These are phyloP conservation scores for Acrobasis consociella DNA, from an alignment of 2,888 invertebrate species.

Conservation along the genomic window DNA sequence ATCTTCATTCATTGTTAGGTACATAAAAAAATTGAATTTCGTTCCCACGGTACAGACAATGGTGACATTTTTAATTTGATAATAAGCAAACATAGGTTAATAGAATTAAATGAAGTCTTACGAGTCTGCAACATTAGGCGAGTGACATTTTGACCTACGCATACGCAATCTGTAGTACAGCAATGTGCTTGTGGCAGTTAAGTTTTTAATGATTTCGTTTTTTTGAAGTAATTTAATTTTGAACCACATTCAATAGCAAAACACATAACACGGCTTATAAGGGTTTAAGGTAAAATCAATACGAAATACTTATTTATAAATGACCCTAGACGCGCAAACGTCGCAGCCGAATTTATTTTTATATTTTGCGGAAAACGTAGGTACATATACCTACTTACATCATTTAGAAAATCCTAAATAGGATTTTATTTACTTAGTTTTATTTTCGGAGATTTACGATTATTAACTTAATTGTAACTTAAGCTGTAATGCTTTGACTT, in stretches of 20 bases:
- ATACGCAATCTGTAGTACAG: constrained; percentile 5
- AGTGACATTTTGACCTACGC: constrained; percentile 16
- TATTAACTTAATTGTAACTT: too few species aligned
- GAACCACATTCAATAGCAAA: neutral
- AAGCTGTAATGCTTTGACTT: too few species aligned
- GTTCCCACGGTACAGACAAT: neutral
- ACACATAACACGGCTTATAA: neutral
- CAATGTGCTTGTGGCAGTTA: neutral
- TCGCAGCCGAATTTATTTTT: constrained; percentile 14
- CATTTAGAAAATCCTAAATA: neutral
- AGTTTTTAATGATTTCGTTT: neutral
- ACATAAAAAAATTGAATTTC: neutral
- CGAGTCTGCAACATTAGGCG: constrained; percentile 9
- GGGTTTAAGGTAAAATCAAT: constrained; percentile 11
- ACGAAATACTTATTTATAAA: constrained; percentile 18
- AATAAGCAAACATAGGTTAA: neutral
- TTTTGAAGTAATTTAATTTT: neutral
- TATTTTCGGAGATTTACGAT: too few species aligned
- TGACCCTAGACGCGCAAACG: constrained; percentile 2
- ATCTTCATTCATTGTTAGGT: constrained; percentile 9
- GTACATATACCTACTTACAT: too few species aligned
- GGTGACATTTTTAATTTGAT: constrained; percentile 2
- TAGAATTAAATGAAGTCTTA: constrained; percentile 4
- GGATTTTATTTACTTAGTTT: too few species aligned
- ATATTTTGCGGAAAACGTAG: neutral